Evolutionary conservation across 2,888 invertebrate genomes (phyloP), one percentile per base, ranked within the genome.

Genomic region (Athalia rosae): DNA sequence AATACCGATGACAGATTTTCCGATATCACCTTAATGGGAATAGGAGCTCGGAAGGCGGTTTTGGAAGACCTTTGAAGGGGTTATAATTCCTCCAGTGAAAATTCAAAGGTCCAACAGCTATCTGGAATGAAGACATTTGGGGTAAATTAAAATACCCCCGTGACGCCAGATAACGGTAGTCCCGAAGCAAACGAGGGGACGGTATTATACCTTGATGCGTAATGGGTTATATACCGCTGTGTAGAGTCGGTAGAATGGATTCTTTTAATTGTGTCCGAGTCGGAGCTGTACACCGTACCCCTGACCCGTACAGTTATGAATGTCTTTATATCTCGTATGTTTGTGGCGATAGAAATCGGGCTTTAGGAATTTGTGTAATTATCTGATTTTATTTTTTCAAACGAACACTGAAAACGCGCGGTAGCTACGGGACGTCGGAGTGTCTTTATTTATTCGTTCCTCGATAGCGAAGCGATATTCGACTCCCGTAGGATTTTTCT

Each of bases 1-100:
- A 81, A 79, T 83, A 81, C 82, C 82, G 82, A 81, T 82, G 84
- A 83, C 82, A 82, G 84, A 83, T 84, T 81, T 80, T 79, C 78
- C 79, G 83, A 84, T 84, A 83, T 76, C 61, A 50, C 53, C 50
- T 47, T 45, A 73, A 59, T 59, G 59, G 69, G 59, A 73, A 59
- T 28, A 58, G 73, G 73, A 41, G 59, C 28, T 45, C 61, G n/a
- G 43, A 50, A 45, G 15, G 53, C 71, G 13, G 69, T 15, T 43
- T 50, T 53, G 50, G 53, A 67, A 67, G 41, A 67, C 50, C n/a
- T 45, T 43, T 45, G 11, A 13, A 66, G 58, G 58, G 11, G 28
- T 28, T 28, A 28, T 50, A 50, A 41, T 58, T 62, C 61, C 45
- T 53, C 62, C 50, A 43, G 59, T 13, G 63, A 62, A 45, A 53